Evolutionary conservation across 2,888 invertebrate species (phyloP).

Genomic region (Ormyrus thymus): DNA sequence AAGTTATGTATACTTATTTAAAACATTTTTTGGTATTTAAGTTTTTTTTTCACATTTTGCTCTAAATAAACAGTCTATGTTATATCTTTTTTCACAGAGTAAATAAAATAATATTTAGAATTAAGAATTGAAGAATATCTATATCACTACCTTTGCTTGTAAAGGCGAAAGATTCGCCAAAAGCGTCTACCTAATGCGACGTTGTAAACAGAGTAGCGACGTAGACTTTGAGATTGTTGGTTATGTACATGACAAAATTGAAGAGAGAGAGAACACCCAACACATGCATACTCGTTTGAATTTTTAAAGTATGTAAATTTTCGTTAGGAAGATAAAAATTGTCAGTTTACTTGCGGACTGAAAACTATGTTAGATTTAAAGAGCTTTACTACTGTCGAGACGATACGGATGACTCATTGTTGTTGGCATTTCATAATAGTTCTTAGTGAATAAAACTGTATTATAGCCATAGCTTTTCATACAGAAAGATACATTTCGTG

Average conservation of each 20-base stretch:
- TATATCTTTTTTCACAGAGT: conserved; percentile 23
- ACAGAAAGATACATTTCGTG: conserved; percentile 64
- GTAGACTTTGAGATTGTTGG: conserved; percentile 35
- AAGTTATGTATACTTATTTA: conserved; percentile 16
- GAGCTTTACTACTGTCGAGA: conserved; percentile 41
- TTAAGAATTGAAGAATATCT: conserved; percentile 37
- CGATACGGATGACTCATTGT: conserved; percentile 55
- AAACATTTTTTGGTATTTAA: neutral
- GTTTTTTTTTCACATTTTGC: conserved; percentile 27
- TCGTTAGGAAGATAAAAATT: conserved; percentile 34
- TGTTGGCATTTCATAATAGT: conserved; percentile 64
- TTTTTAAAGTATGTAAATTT: conserved; percentile 52
- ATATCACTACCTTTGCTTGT: conserved; percentile 40
- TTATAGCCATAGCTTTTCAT: conserved; percentile 65
- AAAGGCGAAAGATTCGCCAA: conserved; percentile 21
- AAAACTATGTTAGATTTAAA: conserved; percentile 46
- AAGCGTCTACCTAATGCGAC: conserved; percentile 20
- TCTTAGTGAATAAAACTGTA: conserved; percentile 61
- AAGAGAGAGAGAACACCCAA: conserved; percentile 36
- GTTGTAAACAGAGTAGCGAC: conserved; percentile 21
- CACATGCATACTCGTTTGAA: conserved; percentile 15
- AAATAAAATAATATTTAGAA: conserved; percentile 39
- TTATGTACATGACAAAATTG: conserved; percentile 48
- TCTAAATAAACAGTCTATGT: conserved; percentile 21
- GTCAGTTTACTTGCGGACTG: conserved; percentile 27